These are phyloP conservation scores for Glossophaga mutica DNA, from an alignment of 2,797 vertebrate species.

Conservation along the genomic window DNA sequence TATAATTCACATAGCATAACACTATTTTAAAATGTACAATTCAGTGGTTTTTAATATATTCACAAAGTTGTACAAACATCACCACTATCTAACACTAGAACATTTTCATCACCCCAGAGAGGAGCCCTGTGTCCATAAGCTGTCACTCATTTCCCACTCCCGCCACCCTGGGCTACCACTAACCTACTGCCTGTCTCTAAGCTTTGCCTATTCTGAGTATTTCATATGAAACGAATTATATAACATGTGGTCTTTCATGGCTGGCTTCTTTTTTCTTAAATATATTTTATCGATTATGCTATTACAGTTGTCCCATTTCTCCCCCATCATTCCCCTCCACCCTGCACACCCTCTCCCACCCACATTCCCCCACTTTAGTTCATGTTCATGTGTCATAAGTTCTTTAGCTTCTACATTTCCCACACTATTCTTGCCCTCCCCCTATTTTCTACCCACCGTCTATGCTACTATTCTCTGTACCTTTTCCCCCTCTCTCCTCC, in stretches of 20 bases:
- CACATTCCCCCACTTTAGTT: too few species aligned
- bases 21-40: constrained; percentile 1
- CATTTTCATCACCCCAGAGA: background rate
- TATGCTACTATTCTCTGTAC: too few species aligned
- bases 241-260: background rate
- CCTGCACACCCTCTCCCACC: too few species aligned
- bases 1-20: background rate
- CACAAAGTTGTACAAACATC: background rate
- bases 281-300: too few species aligned
- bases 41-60: background rate
- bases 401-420: too few species aligned
- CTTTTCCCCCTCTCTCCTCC: too few species aligned
- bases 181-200: background rate
- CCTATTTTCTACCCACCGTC: too few species aligned
- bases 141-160: background rate
- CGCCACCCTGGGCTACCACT: background rate
- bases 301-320: too few species aligned
- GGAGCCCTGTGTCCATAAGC: background rate
- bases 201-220: background rate
- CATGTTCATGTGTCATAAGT: too few species aligned
- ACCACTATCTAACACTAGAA: background rate
- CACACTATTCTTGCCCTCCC: too few species aligned
- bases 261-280: too few species aligned
- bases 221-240: background rate
- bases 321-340: too few species aligned